Base-by-base conservation (phyloP, 2,113 vertebrate genomes). In the Cathartes aura region DNA sequence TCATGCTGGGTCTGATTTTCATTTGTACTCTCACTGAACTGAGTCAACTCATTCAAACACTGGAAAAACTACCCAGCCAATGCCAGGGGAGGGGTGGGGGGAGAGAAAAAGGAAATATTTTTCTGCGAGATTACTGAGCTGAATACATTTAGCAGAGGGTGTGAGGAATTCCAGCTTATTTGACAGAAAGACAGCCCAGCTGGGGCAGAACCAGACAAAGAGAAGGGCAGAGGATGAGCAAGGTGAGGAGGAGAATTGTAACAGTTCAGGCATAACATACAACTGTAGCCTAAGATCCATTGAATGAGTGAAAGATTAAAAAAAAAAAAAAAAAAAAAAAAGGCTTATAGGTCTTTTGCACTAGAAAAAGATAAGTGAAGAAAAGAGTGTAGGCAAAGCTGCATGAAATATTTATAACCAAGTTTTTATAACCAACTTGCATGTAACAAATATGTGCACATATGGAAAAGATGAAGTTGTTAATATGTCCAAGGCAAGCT, bases 261-360 rank as follows among this genome's bases (percentile, higher is more conserved):
- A 23, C 7, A 23, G 2, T 68, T 86, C 29, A 91, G 15, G 30
- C 15, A 48, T 18, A 76, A 26, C 5, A 24, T 24, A 26, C 2
- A 88, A 58, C 36, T 21, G 15, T 22, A 91, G 12, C 3, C 8
- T 63, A 75, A 64, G 5, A 80, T 56, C 27, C 11, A 50, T 4
- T 42, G 27, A 82, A 64, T 15, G 13, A 60, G 5, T 32, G 1
- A 72, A 89, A 72, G 4, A 74, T 12, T 15, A 8, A 58, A 72
- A 63, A 4, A 2, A 13, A 19, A 15, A 43, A 17, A 27, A 22
- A 55, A 56, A n/a, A 23, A 3, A 0, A 38, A 40, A 60, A 60
- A 14, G 0, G 0, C n/a, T 52, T 15, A 17, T n/a, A 73, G 3
- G 1, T 29, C 32, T 78, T 74, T 66, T 79, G 8, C 11, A 58